Percentiles rank a stretch among this genome's conserved stretches.
phyloP scores from a whole-genome alignment of 2,888 invertebrate genomes.

The Laspeyria flexula region DNA sequence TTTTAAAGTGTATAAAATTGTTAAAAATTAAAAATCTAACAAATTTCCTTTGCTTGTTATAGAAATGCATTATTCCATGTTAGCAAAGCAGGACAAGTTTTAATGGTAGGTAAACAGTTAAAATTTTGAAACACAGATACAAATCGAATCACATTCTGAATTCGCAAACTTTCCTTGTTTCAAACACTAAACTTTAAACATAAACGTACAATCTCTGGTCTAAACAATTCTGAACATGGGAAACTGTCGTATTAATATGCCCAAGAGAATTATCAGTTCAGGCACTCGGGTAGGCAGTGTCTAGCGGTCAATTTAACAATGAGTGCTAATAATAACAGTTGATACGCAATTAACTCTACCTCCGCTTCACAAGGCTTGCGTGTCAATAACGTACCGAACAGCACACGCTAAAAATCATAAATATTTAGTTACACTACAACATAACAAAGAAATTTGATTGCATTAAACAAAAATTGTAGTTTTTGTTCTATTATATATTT shows the following conservation, averaged over 20 bases:
- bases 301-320: conserved; percentile 54
- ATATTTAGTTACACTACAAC: conserved; percentile 19
- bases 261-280: conserved; percentile 26
- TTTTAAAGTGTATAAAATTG: too few species aligned
- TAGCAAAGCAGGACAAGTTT: too few species aligned
- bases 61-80: too few species aligned
- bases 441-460: conserved; percentile 15
- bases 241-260: conserved; percentile 26
- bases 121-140: too few species aligned
- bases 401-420: conserved; percentile 40
- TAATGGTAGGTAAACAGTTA: too few species aligned
- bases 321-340: conserved; percentile 52
- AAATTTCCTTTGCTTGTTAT: too few species aligned
- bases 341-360: conserved; percentile 58
- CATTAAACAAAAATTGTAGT: too few species aligned
- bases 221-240: conserved; percentile 16
- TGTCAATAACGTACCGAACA: conserved; percentile 29
- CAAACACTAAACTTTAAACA: background rate
- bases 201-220: background rate
- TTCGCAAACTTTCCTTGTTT: too few species aligned
- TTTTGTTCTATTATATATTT: too few species aligned
- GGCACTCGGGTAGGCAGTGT: conserved; percentile 10
- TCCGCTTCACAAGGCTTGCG: conserved; percentile 46
- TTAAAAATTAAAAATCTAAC: too few species aligned
- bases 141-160: too few species aligned